phyloP scores from a whole-genome alignment of 2,888 invertebrate species.

The Merodon equestris region DNA sequence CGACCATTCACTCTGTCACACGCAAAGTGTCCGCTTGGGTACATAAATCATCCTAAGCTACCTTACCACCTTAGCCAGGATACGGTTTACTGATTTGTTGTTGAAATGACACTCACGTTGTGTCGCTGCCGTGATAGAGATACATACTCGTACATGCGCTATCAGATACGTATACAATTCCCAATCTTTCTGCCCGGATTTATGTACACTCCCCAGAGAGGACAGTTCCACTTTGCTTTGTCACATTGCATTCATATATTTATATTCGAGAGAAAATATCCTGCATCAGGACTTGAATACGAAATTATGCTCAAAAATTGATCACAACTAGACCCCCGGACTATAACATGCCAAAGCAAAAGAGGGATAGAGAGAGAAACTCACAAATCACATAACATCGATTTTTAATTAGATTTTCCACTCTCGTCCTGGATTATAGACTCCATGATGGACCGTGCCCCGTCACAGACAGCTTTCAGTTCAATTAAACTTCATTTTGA shows the following conservation, averaged over 20 bases:
- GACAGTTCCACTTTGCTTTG: slow-evolving; percentile 3
- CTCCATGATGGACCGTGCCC: no score
- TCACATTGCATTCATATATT: slow-evolving; percentile 49
- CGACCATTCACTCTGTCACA: slow-evolving; percentile 42
- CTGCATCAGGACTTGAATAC: slow-evolving; percentile 55
- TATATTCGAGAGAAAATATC: slow-evolving; percentile 51
- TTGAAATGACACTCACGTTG: slow-evolving; percentile 67
- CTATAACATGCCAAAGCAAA: neutral
- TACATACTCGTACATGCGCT: no score
- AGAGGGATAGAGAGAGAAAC: neutral
- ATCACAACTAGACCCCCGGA: slow-evolving; percentile 56
- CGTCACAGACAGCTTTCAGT: slow-evolving; percentile 37
- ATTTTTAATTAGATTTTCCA: slow-evolving; percentile 66
- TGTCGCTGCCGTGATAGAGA: no score
- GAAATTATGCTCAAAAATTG: slow-evolving; percentile 54
- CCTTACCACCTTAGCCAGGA: slow-evolving; percentile 49
- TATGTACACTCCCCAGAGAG: slow-evolving; percentile 30
- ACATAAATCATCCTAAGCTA: slow-evolving; percentile 57
- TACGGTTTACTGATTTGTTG: slow-evolving; percentile 62
- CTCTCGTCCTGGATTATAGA: slow-evolving; percentile 53
- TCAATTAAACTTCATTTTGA: slow-evolving; percentile 59
- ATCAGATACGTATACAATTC: no score
- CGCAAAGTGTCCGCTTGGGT: slow-evolving; percentile 54
- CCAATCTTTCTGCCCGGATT: slow-evolving; percentile 8
- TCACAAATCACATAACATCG: slow-evolving; percentile 64